phyloP scores from a whole-genome alignment of 1,140 invertebrate genomes.

The Orchestia grillus region DNA sequence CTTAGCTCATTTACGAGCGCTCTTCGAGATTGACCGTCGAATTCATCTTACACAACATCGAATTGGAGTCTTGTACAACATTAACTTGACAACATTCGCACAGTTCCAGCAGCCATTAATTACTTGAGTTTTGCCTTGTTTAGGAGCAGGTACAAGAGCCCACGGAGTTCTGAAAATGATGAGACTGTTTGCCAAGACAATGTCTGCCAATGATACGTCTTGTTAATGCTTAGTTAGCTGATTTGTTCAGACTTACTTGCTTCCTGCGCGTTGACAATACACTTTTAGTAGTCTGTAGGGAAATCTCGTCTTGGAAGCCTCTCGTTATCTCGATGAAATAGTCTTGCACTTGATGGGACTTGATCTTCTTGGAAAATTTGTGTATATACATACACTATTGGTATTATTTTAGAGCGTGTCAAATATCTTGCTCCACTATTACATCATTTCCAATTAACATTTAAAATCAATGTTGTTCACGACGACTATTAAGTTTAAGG shows the following conservation, averaged over 20 bases:
- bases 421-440: too few relatives aligned
- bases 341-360: background rate
- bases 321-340: background rate
- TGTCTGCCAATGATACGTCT: background rate
- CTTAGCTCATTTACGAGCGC: background rate
- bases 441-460: too few relatives aligned
- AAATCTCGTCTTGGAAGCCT: background rate
- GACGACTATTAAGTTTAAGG: too few relatives aligned
- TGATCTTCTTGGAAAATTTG: background rate
- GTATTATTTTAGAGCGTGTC: too few relatives aligned
- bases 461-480: too few relatives aligned
- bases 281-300: background rate
- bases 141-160: background rate
- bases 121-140: background rate
- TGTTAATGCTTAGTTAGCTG: background rate
- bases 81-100: background rate
- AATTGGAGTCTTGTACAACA: background rate
- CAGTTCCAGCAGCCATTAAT: background rate
- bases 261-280: background rate
- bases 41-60: conserved; percentile 5
- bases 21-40: background rate
- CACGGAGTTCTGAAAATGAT: background rate
- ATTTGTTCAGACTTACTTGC: background rate
- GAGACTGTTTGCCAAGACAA: background rate
- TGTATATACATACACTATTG: too few relatives aligned